Evolutionary conservation across 1,140 invertebrate genomes (phyloP).

Genomic region (Eciton burchellii): DNA sequence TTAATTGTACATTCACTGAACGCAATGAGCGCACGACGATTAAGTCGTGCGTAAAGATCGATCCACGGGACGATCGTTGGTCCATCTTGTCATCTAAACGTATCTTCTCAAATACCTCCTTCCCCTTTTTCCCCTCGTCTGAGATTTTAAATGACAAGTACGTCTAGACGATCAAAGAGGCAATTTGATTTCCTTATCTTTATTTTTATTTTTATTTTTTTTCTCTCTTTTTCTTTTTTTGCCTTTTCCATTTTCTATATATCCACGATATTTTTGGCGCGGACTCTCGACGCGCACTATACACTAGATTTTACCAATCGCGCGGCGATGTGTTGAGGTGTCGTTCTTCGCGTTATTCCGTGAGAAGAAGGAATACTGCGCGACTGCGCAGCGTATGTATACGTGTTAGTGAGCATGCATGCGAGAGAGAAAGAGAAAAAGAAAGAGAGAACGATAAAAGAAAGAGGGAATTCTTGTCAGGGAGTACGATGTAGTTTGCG

Average conservation of each 20-base stretch:
- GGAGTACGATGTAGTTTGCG: slow-evolving; percentile 13
- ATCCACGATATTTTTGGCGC: slow-evolving; percentile 59
- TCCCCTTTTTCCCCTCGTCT: background rate
- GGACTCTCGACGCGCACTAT: slow-evolving; percentile 42
- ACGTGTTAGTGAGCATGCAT: slow-evolving; percentile 14
- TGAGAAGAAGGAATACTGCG: slow-evolving; percentile 39
- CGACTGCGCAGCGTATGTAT: slow-evolving; percentile 15
- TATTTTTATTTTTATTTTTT: slow-evolving; percentile 55
- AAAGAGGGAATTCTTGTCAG: background rate
- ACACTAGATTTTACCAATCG: slow-evolving; percentile 22
- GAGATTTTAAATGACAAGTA: slow-evolving; percentile 17
- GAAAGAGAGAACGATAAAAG: background rate
- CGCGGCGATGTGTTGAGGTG: background rate
- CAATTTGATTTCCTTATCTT: slow-evolving; percentile 14
- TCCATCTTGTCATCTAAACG: slow-evolving; percentile 44
- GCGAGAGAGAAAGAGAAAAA: slow-evolving; percentile 18
- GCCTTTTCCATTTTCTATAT: slow-evolving; percentile 73
- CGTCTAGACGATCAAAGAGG: slow-evolving; percentile 37
- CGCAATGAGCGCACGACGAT: too few species aligned
- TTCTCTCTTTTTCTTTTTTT: slow-evolving; percentile 53
- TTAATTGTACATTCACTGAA: slow-evolving; percentile 50
- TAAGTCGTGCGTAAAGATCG: slow-evolving; percentile 48
- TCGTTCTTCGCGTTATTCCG: slow-evolving; percentile 29
- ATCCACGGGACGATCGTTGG: background rate
- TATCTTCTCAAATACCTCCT: background rate